These are phyloP conservation scores for Atta colombica DNA, from an alignment of 1,140 invertebrate genomes.

Conservation along the genomic window DNA sequence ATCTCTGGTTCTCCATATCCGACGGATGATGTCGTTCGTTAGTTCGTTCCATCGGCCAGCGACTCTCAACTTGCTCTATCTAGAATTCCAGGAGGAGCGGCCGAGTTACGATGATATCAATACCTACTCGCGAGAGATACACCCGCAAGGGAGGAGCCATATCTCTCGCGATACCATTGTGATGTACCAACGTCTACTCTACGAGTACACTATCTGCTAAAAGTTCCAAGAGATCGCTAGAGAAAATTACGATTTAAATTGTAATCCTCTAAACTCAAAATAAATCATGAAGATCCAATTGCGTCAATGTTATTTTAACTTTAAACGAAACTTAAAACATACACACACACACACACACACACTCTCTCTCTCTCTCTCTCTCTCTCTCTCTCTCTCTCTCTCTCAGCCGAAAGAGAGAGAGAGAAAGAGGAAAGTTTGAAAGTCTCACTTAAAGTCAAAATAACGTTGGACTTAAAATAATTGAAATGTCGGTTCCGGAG, in stretches of 20 bases:
- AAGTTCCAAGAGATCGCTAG: constrained; percentile 9
- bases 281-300: background rate
- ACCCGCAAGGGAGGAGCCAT: constrained; percentile 48
- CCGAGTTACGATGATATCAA: constrained; percentile 71
- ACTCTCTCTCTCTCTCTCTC: too few species aligned
- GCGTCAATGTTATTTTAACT: too few species aligned
- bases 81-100: constrained; percentile 63
- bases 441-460: too few species aligned
- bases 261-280: background rate
- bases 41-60: constrained; percentile 62
- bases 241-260: background rate
- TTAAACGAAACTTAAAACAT: too few species aligned
- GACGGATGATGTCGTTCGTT: constrained; percentile 74
- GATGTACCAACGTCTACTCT: constrained; percentile 8
- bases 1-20: constrained; percentile 71
- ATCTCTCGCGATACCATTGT: constrained; percentile 66
- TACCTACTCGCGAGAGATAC: constrained; percentile 51
- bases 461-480: too few species aligned
- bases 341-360: too few species aligned
- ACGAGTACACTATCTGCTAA: constrained; percentile 41
- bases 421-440: too few species aligned
- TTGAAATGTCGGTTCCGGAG: background rate
- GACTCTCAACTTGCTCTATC: constrained; percentile 58
- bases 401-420: too few species aligned
- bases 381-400: too few species aligned